Conservation (phyloP, 2,113 vertebrate genomes). For the Benitochromis conjunctus region DNA sequence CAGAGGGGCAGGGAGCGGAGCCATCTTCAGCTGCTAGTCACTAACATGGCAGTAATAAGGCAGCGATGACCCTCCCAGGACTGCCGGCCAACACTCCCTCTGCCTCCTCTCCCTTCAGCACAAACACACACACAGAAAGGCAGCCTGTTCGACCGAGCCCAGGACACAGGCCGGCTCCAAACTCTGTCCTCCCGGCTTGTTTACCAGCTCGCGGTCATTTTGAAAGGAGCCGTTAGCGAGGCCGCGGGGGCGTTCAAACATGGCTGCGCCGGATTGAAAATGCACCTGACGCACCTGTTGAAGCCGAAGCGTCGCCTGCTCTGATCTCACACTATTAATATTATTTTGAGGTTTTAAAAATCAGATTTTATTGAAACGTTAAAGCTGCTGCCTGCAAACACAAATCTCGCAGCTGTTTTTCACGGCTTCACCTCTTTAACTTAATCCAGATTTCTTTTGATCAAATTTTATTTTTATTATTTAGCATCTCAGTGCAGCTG, state of each 20-base stretch:
- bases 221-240: not conserved
- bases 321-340: not conserved
- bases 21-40: constrained; percentile 65
- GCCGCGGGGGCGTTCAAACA: not conserved
- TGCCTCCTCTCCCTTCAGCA: constrained; percentile 34
- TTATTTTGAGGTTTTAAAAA: not conserved
- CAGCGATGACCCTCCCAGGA: constrained; percentile 62
- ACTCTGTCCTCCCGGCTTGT: not conserved
- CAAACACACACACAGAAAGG: constrained; percentile 21
- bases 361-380: not conserved
- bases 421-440: not conserved
- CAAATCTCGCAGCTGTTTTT: not conserved
- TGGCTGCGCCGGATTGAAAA: not conserved
- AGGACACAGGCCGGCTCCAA: not conserved
- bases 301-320: not conserved
- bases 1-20: constrained; percentile 60
- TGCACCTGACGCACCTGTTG: constrained; percentile 23
- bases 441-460: not conserved
- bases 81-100: constrained; percentile 44
- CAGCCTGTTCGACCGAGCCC: not conserved
- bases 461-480: not conserved
- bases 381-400: not conserved
- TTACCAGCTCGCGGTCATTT: not conserved
- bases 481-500: not conserved
- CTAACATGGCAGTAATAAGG: constrained; percentile 68